Percentiles rank a stretch among this genome's conserved stretches.
phyloP scores from a whole-genome alignment of 2,797 vertebrate genomes.

The Lacerta bilineata region DNA sequence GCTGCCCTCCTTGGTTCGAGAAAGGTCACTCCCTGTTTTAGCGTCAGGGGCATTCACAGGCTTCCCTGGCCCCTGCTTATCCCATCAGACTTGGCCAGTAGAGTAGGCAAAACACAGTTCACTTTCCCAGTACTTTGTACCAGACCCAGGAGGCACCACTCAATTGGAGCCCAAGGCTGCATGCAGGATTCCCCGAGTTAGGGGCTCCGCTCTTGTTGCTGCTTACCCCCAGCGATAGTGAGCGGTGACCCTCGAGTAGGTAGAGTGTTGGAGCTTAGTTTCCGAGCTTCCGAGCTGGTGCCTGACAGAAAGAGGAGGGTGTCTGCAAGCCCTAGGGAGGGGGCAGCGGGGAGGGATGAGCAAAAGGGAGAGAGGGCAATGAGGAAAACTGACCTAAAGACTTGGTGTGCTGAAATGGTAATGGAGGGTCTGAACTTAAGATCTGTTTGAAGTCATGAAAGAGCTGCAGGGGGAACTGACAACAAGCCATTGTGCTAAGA shows the following conservation, averaged over 20 bases:
- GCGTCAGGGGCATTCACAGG: constrained; percentile 7
- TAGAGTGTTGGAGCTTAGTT: not conserved
- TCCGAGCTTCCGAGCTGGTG: not conserved
- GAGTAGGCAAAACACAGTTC: not conserved
- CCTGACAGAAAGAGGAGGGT: no score
- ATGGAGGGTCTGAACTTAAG: not conserved
- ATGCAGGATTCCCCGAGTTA: not conserved
- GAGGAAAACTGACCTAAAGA: not conserved
- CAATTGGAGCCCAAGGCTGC: not conserved
- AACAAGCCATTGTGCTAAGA: not conserved
- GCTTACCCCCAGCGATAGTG: not conserved
- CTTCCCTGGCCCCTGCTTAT: not conserved
- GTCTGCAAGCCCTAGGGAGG: not conserved
- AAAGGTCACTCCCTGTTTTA: constrained; percentile 29
- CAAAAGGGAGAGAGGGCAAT: not conserved
- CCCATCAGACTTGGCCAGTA: not conserved
- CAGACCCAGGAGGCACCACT: not conserved
- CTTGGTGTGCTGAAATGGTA: not conserved
- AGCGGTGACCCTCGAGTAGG: not conserved
- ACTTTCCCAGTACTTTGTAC: not conserved
- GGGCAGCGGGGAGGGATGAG: not conserved
- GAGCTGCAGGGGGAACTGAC: not conserved
- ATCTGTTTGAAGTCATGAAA: not conserved
- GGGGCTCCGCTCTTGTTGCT: not conserved
- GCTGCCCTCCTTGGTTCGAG: constrained; percentile 62